These are phyloP conservation scores for Allophyes oxyacanthae DNA, from an alignment of 2,888 invertebrate species.

Conservation along the genomic window DNA sequence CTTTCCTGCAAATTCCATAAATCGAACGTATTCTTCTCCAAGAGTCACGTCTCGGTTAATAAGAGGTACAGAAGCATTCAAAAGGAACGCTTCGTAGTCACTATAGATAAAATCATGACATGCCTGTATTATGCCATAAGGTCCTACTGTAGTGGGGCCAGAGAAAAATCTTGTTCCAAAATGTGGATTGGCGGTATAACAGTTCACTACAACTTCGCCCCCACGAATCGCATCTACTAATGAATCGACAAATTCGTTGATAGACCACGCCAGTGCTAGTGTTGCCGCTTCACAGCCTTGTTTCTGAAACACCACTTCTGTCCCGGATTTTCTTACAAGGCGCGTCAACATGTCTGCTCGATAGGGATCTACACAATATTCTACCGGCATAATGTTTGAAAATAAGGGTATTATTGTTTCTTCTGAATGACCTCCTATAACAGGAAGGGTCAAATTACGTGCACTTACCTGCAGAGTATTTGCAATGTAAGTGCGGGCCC, in stretches of 20 bases:
- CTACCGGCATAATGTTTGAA: slow-evolving; percentile 68
- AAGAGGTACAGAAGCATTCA: slow-evolving; percentile 61
- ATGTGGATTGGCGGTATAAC: slow-evolving; percentile 72
- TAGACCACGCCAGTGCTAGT: slow-evolving; percentile 72
- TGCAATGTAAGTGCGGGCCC: slow-evolving; percentile 65
- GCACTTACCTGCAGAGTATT: slow-evolving; percentile 65
- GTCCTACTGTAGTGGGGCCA: slow-evolving; percentile 71
- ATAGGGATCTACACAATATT: slow-evolving; percentile 55
- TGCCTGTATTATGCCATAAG: slow-evolving; percentile 65
- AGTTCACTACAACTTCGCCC: slow-evolving; percentile 62
- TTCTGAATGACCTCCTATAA: slow-evolving; percentile 78
- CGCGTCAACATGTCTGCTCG: slow-evolving; percentile 72
- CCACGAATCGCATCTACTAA: slow-evolving; percentile 70
- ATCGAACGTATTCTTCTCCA: slow-evolving; percentile 70
- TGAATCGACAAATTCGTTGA: slow-evolving; percentile 71
- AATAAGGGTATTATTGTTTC: slow-evolving; percentile 76
- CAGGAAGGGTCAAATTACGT: slow-evolving; percentile 65
- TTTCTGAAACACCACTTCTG: slow-evolving; percentile 69
- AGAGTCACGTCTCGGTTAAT: slow-evolving; percentile 69
- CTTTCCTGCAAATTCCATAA: slow-evolving; percentile 53
- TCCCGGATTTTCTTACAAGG: slow-evolving; percentile 70
- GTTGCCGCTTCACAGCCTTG: slow-evolving; percentile 68
- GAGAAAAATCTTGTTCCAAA: slow-evolving; percentile 77
- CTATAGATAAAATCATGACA: slow-evolving; percentile 65
- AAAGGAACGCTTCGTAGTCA: slow-evolving; percentile 66